Conservation (phyloP, 2,888 invertebrate genomes). For the Exephanes ischioxanthus region DNA sequence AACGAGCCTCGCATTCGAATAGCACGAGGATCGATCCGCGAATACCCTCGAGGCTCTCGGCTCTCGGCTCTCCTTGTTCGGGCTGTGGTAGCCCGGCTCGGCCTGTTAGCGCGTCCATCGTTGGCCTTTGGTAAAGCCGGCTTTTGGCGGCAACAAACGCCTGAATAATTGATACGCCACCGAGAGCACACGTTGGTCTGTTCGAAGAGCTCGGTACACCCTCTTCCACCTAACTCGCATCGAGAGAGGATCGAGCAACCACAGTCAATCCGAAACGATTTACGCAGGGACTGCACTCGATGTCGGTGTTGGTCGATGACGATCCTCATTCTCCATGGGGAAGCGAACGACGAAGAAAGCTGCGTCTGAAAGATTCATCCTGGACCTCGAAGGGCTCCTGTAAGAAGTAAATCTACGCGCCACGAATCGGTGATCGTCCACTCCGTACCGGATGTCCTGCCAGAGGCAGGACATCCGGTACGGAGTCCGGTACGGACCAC, state of each 20-base stretch:
- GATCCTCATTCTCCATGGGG: too few species aligned
- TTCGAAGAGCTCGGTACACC: conserved; percentile 24
- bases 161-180: conserved; percentile 61
- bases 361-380: too few species aligned
- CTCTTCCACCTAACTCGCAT: conserved; percentile 8
- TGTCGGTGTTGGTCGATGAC: too few species aligned
- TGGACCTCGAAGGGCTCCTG: background rate
- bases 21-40: conserved; percentile 15
- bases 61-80: conserved; percentile 26
- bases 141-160: conserved; percentile 51
- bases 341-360: too few species aligned
- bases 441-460: background rate
- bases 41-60: conserved; percentile 41
- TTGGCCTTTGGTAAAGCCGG: conserved; percentile 38
- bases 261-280: background rate
- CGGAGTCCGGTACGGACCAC: too few species aligned
- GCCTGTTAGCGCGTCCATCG: conserved; percentile 16
- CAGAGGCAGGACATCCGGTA: background rate
- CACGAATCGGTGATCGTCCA: background rate
- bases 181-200: conserved; percentile 41
- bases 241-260: background rate
- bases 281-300: background rate
- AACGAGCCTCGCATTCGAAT: conserved; percentile 45
- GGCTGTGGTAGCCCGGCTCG: conserved; percentile 5
- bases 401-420: background rate